A percentile compares a stretch with the other conserved stretches of the same genome.
Conservation (phyloP, 2,888 invertebrate species). For the Cremastinae sp. region DNA sequence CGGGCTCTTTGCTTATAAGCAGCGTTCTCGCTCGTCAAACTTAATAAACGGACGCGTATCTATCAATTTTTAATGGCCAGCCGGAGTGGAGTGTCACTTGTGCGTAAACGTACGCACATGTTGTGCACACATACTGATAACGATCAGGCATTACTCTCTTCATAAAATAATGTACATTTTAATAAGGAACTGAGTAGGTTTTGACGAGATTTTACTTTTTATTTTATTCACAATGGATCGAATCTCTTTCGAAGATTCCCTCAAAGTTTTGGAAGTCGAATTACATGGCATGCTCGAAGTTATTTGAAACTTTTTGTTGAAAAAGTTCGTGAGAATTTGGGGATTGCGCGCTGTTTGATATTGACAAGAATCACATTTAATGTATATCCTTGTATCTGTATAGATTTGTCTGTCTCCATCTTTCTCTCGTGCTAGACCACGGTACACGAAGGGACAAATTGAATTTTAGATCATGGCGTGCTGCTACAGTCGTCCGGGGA, state of each 20-base stretch:
- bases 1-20: conserved; percentile 76
- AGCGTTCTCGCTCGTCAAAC: conserved; percentile 77
- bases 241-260: no score
- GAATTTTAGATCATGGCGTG: conserved; percentile 80
- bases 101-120: conserved; percentile 16
- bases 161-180: background rate
- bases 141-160: background rate
- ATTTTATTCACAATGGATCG: no score
- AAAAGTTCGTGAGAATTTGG: conserved; percentile 12
- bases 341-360: conserved; percentile 45
- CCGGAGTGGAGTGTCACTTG: conserved; percentile 51
- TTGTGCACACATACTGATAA: background rate
- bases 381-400: background rate
- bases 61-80: conserved; percentile 77
- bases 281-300: no score
- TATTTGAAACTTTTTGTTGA: background rate
- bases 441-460: conserved; percentile 77
- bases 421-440: conserved; percentile 52
- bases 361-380: conserved; percentile 40
- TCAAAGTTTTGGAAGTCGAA: no score
- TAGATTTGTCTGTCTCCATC: conserved; percentile 42
- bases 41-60: conserved; percentile 77
- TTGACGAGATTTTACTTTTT: background rate
- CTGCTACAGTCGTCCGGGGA: conserved; percentile 73
- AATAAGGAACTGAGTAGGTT: background rate